These are phyloP conservation scores for Mycteria americana DNA, from an alignment of 2,797 vertebrate species.

Conservation along the genomic window DNA sequence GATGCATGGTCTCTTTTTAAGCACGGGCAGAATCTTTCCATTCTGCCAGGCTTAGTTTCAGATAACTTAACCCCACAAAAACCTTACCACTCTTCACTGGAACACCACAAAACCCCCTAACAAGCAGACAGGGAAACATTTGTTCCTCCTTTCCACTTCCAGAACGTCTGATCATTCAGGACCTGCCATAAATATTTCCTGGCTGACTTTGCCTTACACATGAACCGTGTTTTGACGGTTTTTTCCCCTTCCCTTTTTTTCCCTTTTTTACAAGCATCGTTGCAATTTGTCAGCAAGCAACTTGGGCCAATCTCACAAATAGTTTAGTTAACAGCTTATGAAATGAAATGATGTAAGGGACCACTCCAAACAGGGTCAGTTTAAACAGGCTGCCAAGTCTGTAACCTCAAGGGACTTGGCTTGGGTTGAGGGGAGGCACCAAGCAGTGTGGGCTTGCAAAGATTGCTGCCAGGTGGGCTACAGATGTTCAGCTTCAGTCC, in stretches of 20 bases:
- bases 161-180: not conserved
- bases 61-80: conserved; percentile 13
- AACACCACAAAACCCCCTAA: conserved; percentile 57
- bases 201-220: not conserved
- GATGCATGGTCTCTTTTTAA: not conserved
- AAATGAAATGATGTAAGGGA: conserved; percentile 42
- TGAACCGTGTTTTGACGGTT: not conserved
- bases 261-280: not conserved
- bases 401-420: not conserved
- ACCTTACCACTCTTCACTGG: conserved; percentile 17
- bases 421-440: conserved; percentile 14
- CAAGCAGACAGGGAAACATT: conserved; percentile 41
- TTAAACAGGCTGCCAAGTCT: conserved; percentile 38
- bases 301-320: conserved; percentile 4
- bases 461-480: conserved; percentile 60
- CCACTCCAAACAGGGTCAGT: not conserved
- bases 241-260: not conserved
- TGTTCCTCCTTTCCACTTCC: conserved; percentile 29
- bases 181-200: not conserved
- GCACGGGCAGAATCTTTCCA: not conserved
- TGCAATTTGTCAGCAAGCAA: conserved; percentile 45
- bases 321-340: conserved; percentile 48
- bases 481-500: conserved; percentile 33
- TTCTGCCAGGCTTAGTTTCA: conserved; percentile 13
- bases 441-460: conserved; percentile 34